These are phyloP conservation scores for Strigamia crassipes DNA, from an alignment of 2,888 invertebrate genomes.

Conservation along the genomic window DNA sequence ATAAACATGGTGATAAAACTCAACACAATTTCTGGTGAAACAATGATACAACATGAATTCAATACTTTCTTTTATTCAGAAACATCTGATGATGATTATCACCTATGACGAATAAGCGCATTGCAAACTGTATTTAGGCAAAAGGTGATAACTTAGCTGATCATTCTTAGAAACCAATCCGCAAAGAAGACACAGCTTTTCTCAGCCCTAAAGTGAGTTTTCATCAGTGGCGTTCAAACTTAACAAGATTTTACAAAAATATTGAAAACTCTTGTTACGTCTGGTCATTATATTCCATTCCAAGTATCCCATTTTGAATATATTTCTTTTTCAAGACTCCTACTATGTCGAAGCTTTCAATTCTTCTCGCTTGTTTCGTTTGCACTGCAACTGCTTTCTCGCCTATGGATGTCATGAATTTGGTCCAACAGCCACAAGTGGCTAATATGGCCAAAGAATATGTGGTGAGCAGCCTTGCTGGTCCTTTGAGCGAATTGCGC, in stretches of 20 bases:
- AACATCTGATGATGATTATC: not conserved
- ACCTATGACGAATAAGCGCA: not conserved
- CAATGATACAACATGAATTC: not conserved
- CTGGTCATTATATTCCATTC: too few species aligned
- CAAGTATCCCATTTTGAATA: too few species aligned
- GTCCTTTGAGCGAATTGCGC: not conserved
- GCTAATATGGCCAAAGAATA: not conserved
- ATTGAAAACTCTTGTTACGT: too few species aligned
- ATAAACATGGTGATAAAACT: not conserved
- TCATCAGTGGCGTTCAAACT: not conserved
- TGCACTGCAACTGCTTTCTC: not conserved
- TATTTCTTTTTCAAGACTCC: not conserved
- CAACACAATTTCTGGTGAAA: not conserved
- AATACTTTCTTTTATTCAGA: not conserved
- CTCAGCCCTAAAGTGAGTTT: not conserved
- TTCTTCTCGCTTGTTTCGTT: not conserved
- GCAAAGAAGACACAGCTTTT: too few species aligned
- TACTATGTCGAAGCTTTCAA: not conserved
- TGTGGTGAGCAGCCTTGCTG: not conserved
- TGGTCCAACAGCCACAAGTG: not conserved
- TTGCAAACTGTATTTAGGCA: not conserved
- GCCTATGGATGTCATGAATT: not conserved
- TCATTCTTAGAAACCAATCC: too few species aligned
- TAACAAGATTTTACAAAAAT: not conserved
- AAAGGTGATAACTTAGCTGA: too few species aligned